phyloP scores from a whole-genome alignment of 2,113 vertebrate species.

The Tetraodon nigroviridis region DNA sequence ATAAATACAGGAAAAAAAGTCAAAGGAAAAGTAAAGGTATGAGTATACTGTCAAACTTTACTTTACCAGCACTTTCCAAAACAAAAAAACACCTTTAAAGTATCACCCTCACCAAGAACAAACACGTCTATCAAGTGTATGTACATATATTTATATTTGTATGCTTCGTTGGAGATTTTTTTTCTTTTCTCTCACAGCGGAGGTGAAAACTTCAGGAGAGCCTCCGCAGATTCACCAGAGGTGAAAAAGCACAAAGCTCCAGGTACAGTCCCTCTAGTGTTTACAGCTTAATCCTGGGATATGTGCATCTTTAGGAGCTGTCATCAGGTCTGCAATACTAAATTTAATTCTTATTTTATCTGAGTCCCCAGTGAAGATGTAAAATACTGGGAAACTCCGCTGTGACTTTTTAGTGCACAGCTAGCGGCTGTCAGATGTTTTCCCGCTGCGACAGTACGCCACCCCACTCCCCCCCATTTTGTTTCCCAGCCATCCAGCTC shows the following conservation, averaged over 20 bases:
- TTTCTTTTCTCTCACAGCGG: neutral
- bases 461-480: conserved; percentile 2
- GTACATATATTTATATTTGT: conserved; percentile 4
- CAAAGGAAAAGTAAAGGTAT: too few relatives aligned
- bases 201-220: neutral
- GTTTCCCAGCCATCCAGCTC: neutral
- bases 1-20: too few relatives aligned
- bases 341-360: conserved; percentile 3
- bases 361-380: neutral
- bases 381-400: neutral
- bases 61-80: neutral
- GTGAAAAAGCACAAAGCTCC: conserved; percentile 35
- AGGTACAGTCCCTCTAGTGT: conserved; percentile 47
- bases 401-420: neutral
- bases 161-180: conserved; percentile 12
- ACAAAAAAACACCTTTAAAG: conserved; percentile 8
- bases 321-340: neutral
- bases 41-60: neutral
- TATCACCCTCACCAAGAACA: neutral
- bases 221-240: conserved; percentile 35
- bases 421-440: conserved; percentile 21
- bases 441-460: neutral
- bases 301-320: conserved; percentile 5
- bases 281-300: conserved; percentile 3
- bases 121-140: conserved; percentile 9